Conservation (phyloP, 2,888 invertebrate species). For the Lycophotia porphyrea region DNA sequence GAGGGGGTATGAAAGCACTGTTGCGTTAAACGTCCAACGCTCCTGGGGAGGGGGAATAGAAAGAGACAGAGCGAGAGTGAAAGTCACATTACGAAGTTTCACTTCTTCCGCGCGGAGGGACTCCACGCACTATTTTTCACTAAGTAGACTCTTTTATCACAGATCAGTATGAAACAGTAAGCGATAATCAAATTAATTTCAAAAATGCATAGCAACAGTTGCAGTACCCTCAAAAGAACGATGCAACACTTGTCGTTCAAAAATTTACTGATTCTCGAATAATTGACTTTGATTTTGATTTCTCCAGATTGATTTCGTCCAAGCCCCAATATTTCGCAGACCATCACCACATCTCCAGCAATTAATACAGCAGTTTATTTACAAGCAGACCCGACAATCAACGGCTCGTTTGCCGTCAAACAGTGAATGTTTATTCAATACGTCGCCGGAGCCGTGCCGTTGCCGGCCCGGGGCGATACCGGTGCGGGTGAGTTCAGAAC, state of each 20-base stretch:
- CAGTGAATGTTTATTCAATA: conserved; percentile 38
- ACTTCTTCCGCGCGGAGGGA: too few relatives aligned
- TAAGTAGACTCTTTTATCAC: neutral
- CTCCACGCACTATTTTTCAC: too few relatives aligned
- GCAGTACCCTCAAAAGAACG: neutral
- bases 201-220: neutral
- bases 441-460: conserved; percentile 12
- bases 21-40: too few relatives aligned
- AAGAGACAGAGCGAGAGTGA: too few relatives aligned
- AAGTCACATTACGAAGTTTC: too few relatives aligned
- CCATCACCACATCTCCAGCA: neutral
- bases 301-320: neutral
- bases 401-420: conserved; percentile 37
- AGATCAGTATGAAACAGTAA: neutral
- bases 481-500: conserved; percentile 16
- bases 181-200: neutral
- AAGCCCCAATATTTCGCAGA: conserved; percentile 14
- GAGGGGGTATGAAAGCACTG: too few relatives aligned
- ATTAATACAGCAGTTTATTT: conserved; percentile 40
- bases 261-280: neutral
- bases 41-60: too few relatives aligned
- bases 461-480: conserved; percentile 30
- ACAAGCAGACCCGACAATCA: conserved; percentile 29
- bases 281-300: neutral
- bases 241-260: neutral